Evolutionary conservation across 2,113 vertebrate genomes (phyloP).

Genomic region (Protobothrops mucrosquamatus): DNA sequence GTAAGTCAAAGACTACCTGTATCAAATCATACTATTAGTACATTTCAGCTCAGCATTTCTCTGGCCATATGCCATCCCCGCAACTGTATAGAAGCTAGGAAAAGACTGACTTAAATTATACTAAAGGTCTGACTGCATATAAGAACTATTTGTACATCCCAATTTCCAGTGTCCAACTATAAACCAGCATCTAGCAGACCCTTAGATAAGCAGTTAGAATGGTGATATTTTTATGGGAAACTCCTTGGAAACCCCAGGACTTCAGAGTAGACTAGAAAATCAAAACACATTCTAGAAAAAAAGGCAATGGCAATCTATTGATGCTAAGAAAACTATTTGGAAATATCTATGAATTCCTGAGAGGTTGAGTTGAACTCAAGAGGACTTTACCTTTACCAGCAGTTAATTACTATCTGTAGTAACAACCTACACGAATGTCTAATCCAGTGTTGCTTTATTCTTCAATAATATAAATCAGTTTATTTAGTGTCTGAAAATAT

Average conservation of each 20-base stretch:
- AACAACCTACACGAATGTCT: conserved; percentile 51
- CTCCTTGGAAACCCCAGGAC: not conserved
- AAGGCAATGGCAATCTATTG: not conserved
- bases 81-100: not conserved
- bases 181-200: not conserved
- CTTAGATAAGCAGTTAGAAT: not conserved
- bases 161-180: not conserved
- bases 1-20: not conserved
- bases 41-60: not conserved
- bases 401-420: conserved; percentile 60
- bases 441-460: conserved; percentile 47
- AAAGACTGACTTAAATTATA: not conserved
- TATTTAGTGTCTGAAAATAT: conserved; percentile 47
- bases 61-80: not conserved
- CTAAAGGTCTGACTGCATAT: not conserved
- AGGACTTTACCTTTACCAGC: conserved; percentile 27
- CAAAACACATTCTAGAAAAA: not conserved
- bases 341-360: not conserved
- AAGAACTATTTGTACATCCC: not conserved
- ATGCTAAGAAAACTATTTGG: not conserved
- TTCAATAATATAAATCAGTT: conserved; percentile 53
- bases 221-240: not conserved
- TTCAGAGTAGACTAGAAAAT: not conserved
- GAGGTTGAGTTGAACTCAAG: not conserved
- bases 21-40: not conserved